phyloP scores from a whole-genome alignment of 2,113 vertebrate species.

The Castor canadensis region DNA sequence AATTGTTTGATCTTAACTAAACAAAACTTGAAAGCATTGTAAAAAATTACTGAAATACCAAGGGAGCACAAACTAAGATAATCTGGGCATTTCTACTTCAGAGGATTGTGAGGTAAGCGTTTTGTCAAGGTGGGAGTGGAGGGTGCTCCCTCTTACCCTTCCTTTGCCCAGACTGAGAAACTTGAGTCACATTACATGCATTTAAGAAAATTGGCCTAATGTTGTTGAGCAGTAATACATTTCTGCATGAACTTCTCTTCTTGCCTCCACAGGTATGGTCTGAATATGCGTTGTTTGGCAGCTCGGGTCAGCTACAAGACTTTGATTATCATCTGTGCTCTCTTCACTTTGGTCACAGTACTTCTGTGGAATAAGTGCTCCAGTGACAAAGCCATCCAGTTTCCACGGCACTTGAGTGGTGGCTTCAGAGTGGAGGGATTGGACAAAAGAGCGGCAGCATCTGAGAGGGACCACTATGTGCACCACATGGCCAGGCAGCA shows the following conservation, averaged over 20 bases:
- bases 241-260: not conserved
- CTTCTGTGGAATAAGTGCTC: constrained; percentile 97
- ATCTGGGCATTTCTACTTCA: not conserved
- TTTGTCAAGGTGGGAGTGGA: not conserved
- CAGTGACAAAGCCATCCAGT: constrained; percentile 84
- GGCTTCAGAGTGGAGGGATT: constrained; percentile 84
- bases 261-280: constrained; percentile 86
- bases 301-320: constrained; percentile 98
- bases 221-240: not conserved
- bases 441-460: constrained; percentile 75
- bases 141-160: not conserved
- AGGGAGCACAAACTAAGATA: not conserved
- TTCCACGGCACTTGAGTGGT: constrained; percentile 76
- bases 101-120: not conserved
- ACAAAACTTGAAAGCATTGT: not conserved
- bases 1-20: constrained; percentile 24
- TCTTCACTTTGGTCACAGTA: constrained; percentile 94
- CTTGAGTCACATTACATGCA: not conserved
- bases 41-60: not conserved
- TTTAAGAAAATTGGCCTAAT: constrained; percentile 9
- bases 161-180: not conserved
- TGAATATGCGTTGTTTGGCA: constrained; percentile 98
- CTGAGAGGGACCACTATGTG: constrained; percentile 75
- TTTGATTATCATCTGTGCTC: constrained; percentile 93
- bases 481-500: constrained; percentile 81